Percentiles rank a stretch among this genome's conserved stretches.
phyloP scores from a whole-genome alignment of 2,888 invertebrate species.

The Drosophila meridiana region DNA sequence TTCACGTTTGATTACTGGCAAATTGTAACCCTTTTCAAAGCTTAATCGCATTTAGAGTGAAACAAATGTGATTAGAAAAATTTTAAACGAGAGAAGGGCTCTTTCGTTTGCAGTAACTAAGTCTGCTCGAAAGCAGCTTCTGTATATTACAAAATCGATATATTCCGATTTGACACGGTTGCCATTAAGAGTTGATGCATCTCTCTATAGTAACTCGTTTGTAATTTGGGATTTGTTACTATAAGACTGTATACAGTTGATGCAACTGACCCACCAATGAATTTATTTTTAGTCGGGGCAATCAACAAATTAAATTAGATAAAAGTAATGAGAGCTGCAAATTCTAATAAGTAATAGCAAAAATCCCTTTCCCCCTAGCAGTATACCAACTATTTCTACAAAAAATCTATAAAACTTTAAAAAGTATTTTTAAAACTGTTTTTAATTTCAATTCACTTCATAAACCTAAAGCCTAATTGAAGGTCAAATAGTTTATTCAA shows the following conservation, averaged over 20 bases:
- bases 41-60: background rate
- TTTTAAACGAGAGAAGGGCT: background rate
- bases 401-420: no score
- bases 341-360: no score
- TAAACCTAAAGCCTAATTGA: background rate
- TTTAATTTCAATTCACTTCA: background rate
- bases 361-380: no score
- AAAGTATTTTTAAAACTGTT: no score
- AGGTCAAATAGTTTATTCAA: background rate
- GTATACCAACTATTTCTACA: background rate
- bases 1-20: conserved; percentile 6
- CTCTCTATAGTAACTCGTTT: no score
- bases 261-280: no score
- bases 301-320: no score
- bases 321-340: no score
- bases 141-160: background rate
- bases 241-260: no score
- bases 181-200: no score
- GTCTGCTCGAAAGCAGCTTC: background rate
- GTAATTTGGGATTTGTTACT: no score
- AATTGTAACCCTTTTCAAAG: conserved; percentile 10
- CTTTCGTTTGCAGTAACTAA: background rate
- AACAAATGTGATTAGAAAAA: background rate
- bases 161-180: background rate
- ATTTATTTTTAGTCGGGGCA: no score